These are phyloP conservation scores for Crematogaster levior DNA, from an alignment of 2,888 invertebrate genomes.

Conservation along the genomic window DNA sequence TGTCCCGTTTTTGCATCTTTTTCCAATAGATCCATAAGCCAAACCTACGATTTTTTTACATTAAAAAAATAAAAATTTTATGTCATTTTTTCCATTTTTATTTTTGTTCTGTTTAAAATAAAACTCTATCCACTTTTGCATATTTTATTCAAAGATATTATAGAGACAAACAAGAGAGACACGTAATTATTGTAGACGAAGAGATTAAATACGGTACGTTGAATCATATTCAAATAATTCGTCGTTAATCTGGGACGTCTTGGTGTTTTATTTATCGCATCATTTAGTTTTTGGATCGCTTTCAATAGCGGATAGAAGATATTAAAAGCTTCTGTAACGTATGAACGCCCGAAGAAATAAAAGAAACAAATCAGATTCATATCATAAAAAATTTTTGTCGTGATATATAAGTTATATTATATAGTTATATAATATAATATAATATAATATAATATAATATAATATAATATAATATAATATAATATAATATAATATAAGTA, in stretches of 20 bases:
- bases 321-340: constrained; percentile 43
- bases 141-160: background rate
- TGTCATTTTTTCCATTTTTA: background rate
- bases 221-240: constrained; percentile 38
- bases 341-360: constrained; percentile 24
- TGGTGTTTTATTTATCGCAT: constrained; percentile 34
- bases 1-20: background rate
- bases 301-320: constrained; percentile 34
- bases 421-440: too few species aligned
- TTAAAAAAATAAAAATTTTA: background rate
- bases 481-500: too few species aligned
- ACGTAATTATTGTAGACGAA: background rate
- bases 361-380: background rate
- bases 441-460: too few species aligned
- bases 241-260: constrained; percentile 37
- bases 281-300: constrained; percentile 34
- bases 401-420: background rate
- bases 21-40: background rate
- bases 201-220: constrained; percentile 16
- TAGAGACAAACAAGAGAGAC: background rate
- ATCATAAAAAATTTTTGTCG: background rate
- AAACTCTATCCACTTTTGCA: background rate
- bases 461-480: too few species aligned
- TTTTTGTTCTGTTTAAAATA: background rate
- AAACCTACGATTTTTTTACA: background rate